phyloP scores from a whole-genome alignment of 2,797 vertebrate species.

The Halcyon leucocephala region DNA sequence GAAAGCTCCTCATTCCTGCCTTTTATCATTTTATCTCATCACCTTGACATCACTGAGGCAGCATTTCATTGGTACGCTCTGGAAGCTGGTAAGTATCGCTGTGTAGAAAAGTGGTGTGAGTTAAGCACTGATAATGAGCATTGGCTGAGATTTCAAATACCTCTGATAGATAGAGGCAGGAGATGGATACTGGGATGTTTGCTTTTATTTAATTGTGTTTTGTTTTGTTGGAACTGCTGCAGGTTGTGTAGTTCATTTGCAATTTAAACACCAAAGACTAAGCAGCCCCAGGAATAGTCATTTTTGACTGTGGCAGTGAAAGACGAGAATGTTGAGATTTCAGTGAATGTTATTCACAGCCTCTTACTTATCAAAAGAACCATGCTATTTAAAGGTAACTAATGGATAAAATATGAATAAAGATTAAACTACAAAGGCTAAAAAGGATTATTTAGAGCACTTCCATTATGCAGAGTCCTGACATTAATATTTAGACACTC shows the following conservation, averaged over 20 bases:
- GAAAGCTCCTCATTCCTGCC: not conserved
- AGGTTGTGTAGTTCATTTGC: conserved; percentile 22
- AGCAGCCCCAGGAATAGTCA: not conserved
- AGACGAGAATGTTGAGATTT: conserved; percentile 19
- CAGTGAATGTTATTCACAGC: conserved; percentile 17
- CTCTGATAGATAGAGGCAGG: not conserved
- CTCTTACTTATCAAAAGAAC: conserved; percentile 39
- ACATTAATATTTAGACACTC: conserved; percentile 65
- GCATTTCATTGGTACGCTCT: not conserved
- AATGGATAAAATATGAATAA: conserved; percentile 66
- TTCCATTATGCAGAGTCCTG: conserved; percentile 44
- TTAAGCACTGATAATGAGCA: not conserved
- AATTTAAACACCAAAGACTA: conserved; percentile 31
- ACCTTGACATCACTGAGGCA: not conserved
- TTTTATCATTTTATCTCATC: conserved; percentile 14
- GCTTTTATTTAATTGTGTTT: not conserved
- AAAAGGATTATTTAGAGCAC: conserved; percentile 65
- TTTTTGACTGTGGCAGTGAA: not conserved
- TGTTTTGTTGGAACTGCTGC: conserved; percentile 5
- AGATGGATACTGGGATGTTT: not conserved
- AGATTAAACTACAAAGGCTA: conserved; percentile 62
- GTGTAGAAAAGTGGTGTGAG: not conserved
- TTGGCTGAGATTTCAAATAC: not conserved
- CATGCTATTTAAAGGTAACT: conserved; percentile 60
- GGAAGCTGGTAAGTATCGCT: not conserved